A percentile compares a stretch with the other conserved stretches of the same genome.
Evolutionary conservation across 2,888 invertebrate species (phyloP).

Genomic region (Ecdyonurus torrentis): DNA sequence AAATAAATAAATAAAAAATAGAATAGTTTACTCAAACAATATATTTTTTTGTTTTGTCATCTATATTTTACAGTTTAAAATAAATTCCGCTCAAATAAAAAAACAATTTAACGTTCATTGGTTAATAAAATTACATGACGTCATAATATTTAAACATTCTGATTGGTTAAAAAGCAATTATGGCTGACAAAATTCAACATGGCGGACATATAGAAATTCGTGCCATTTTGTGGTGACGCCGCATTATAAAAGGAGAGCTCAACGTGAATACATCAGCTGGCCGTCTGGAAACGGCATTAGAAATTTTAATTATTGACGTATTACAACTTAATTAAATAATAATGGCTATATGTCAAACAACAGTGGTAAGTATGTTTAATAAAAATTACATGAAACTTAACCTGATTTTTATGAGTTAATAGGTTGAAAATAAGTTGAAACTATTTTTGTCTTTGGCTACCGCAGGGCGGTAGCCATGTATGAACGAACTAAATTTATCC

Average conservation of each 20-base stretch:
- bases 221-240: conserved; percentile 3
- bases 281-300: background rate
- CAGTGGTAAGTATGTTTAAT: background rate
- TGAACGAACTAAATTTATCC: no score
- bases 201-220: background rate
- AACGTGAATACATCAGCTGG: background rate
- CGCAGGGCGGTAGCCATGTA: background rate
- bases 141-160: background rate
- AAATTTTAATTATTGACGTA: background rate
- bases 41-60: no score
- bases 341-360: background rate
- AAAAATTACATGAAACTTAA: background rate
- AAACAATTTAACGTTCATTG: no score
- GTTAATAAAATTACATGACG: no score
- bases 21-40: no score
- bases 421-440: background rate
- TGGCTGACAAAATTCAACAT: background rate
- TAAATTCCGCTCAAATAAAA: no score
- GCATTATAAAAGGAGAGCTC: conserved; percentile 1
- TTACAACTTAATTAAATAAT: background rate
- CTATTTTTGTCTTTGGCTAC: background rate
- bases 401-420: background rate
- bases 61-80: no score
- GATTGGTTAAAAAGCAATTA: background rate
- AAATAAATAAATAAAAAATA: no score